Evolutionary conservation across 1,140 invertebrate species (phyloP), one percentile per base, ranked within the genome.

Genomic region (Drosophila erecta): DNA sequence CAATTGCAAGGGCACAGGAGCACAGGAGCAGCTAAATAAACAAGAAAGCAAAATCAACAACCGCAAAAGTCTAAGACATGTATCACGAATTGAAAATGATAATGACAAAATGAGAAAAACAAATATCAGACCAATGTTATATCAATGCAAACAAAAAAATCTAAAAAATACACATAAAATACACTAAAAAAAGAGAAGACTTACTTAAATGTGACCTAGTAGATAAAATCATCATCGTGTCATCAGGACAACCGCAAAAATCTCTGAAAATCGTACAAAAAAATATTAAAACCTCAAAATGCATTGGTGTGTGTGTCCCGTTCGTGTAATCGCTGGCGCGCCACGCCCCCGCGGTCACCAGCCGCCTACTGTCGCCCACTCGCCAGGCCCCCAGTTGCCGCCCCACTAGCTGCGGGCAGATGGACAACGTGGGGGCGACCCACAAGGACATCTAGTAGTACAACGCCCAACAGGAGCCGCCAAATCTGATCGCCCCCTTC

Each of bases 291-390:
- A 76, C 66, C 64, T 58, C 79, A 87, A 89, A 87, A 72, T 87
- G 84, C 84, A 89, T 89, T 89, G 84, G 84, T 89, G 84, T 89
- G 84, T 89, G 84, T 89, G 84, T 89, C 84, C 84, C 84, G 84
- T 89, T 89, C 84, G 84, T 89, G 84, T 54, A 89, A 89, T 89
- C 84, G 80, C 85, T 77, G 84, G 64, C 79, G 79, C 75, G 70
- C 60, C 61, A 67, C 64, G 54, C 57, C 61, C 57, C 65, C 50
- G 17, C 49, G 15, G 54, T 49, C 51, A 54, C 49, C 53, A 41
- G 4, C 58, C 53, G 41, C 49, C 47, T 30, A 22, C 50, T 30
- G 41, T 54, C 50, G 40, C 46, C 35, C 49, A 38, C 14, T 51
- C 27, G 17, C 58, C 58, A 57, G 51, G 35, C 35, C 22, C 12